phyloP scores from a whole-genome alignment of 2,888 invertebrate species.

The Nycteola revayana region DNA sequence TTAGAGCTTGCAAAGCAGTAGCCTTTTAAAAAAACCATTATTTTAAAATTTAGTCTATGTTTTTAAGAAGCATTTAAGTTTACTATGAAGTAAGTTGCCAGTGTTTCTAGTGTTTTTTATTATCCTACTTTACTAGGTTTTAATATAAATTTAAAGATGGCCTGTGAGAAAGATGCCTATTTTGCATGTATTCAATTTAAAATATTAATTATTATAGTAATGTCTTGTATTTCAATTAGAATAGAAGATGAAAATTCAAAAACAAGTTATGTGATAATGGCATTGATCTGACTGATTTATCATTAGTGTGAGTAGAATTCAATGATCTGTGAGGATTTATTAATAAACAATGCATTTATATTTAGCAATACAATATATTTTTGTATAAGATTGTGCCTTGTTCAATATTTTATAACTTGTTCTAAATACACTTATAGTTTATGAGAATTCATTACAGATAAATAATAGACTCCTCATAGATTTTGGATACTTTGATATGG shows the following conservation, averaged over 20 bases:
- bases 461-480: constrained; percentile 52
- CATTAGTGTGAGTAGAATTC: constrained; percentile 44
- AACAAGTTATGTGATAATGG: constrained; percentile 50
- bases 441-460: constrained; percentile 11
- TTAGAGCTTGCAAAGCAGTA: no score
- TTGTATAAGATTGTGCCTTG: constrained; percentile 59
- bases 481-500: constrained; percentile 49
- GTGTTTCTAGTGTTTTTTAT: no score
- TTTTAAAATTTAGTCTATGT: no score
- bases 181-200: no score
- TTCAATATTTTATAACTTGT: constrained; percentile 33
- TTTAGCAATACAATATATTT: constrained; percentile 19
- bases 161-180: no score
- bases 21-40: no score
- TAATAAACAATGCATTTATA: constrained; percentile 25
- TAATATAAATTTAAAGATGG: no score
- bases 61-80: no score
- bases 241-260: not conserved
- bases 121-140: no score
- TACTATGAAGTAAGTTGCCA: no score
- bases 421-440: constrained; percentile 9
- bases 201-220: not conserved
- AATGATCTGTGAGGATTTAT: constrained; percentile 55
- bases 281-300: constrained; percentile 59
- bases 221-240: not conserved